Base-by-base conservation (phyloP, 1,140 invertebrate genomes). In the Ips typographus region DNA sequence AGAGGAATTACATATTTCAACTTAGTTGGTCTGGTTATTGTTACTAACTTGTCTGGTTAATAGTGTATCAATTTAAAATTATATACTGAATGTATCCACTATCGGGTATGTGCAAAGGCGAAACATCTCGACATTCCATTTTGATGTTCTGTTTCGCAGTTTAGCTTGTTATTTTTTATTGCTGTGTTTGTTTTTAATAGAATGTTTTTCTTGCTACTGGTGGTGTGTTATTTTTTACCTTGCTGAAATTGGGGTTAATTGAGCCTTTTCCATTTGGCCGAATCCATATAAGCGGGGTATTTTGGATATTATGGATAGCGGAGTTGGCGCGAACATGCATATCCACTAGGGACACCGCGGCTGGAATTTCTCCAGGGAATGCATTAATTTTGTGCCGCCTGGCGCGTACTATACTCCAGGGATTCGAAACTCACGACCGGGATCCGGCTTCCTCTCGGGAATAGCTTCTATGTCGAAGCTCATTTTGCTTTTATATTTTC, bases 311-410 rank as follows among this genome's bases (percentile, higher is more conserved):
- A 67, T 71, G 52, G 68, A 62, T 55, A 70, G 39, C 64, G 62
- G 58, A 22, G 53, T 47, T 52, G 70, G 59, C 68, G 61, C 63
- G 70, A 71, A 71, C 73, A 77, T 72, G 74, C 73, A 73, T 72
- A 73, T 72, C 74, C 76, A 75, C 74, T 59, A 67, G 77, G 73
- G 75, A 77, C 66, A 70, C 65, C 72, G 82, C 77, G 80, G 80
- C 77, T 84, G 85, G 84, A 86, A 85, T 86, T 86, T 85, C 85
- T 83, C 76, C 72, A 52, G 84, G 83, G 85, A 80, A 80, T 83
- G 82, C 85, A 85, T 87, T 87, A 87, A 87, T 87, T 87, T 87
- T 87, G 85, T 86, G 85, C 85, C 85, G 86, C 85, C 85, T 86
- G 86, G 86, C 85, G 85, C 86, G 86, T 86, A 87, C 80, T 85